These are phyloP conservation scores for Rafetus swinhoei DNA, from an alignment of 2,113 vertebrate species.

Conservation along the genomic window DNA sequence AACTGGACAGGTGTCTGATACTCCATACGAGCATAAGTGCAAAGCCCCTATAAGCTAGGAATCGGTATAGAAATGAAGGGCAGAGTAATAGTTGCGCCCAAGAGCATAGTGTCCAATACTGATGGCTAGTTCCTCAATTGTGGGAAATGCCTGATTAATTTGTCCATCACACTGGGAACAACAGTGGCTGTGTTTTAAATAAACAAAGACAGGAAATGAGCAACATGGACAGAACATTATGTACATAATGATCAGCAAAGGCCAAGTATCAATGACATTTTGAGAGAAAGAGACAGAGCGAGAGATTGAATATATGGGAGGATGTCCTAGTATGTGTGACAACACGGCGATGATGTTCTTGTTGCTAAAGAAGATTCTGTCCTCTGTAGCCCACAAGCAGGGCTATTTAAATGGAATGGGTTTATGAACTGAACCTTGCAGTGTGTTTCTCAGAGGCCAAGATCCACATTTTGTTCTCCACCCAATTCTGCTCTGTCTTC, in stretches of 20 bases:
- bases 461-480: neutral
- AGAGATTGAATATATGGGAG: neutral
- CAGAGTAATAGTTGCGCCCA: neutral
- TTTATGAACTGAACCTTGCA: neutral
- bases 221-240: neutral
- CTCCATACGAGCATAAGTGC: neutral
- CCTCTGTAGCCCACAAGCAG: neutral
- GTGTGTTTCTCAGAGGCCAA: neutral
- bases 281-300: neutral
- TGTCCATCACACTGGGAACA: neutral
- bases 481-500: neutral
- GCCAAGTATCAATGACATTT: neutral
- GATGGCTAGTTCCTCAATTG: neutral
- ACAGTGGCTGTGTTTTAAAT: neutral
- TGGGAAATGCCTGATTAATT: conserved; percentile 19
- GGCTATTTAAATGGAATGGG: neutral
- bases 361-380: neutral
- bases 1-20: neutral
- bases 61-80: neutral
- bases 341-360: neutral
- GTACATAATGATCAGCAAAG: neutral
- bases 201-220: neutral
- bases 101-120: neutral
- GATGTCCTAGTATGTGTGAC: neutral
- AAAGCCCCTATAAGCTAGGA: neutral